These are phyloP conservation scores for Campoplex nolae DNA, from an alignment of 2,888 invertebrate genomes.

Conservation along the genomic window DNA sequence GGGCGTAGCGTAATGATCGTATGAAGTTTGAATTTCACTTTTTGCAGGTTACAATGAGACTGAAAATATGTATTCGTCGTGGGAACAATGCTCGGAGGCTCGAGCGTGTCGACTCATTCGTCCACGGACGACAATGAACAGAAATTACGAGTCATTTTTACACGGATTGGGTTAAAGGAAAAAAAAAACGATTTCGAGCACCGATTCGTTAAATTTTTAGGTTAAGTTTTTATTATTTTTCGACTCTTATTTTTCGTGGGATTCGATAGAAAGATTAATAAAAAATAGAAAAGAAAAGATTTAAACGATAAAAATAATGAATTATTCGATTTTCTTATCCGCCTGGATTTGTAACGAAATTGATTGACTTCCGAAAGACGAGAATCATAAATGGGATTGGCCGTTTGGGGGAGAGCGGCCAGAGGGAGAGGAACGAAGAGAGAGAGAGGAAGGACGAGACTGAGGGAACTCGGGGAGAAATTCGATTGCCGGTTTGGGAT, in stretches of 20 bases:
- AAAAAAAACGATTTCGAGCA: neutral
- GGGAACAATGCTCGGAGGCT: neutral
- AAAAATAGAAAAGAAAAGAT: neutral
- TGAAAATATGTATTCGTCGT: neutral
- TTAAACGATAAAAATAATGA: neutral
- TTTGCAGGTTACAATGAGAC: neutral
- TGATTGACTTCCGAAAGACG: constrained; percentile 38
- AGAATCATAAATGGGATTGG: constrained; percentile 59
- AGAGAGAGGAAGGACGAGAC: neutral
- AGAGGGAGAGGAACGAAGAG: neutral
- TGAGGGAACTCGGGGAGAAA: constrained; percentile 46
- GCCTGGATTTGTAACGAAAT: constrained; percentile 1
- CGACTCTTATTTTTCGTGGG: neutral
- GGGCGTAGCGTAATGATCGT: constrained; percentile 53
- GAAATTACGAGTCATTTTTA: neutral
- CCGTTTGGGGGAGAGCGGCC: constrained; percentile 25
- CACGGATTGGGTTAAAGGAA: no score
- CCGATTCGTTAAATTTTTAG: neutral
- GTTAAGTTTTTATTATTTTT: neutral
- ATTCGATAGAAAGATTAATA: neutral
- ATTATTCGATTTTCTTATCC: constrained; percentile 7
- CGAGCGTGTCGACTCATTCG: neutral
- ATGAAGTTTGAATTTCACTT: constrained; percentile 43
- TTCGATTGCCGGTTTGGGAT: constrained; percentile 63
- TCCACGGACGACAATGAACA: neutral